A percentile compares a stretch with the other conserved stretches of the same genome.
Evolutionary conservation across 2,113 vertebrate genomes (phyloP).

Genomic region (Tinamus guttatus): DNA sequence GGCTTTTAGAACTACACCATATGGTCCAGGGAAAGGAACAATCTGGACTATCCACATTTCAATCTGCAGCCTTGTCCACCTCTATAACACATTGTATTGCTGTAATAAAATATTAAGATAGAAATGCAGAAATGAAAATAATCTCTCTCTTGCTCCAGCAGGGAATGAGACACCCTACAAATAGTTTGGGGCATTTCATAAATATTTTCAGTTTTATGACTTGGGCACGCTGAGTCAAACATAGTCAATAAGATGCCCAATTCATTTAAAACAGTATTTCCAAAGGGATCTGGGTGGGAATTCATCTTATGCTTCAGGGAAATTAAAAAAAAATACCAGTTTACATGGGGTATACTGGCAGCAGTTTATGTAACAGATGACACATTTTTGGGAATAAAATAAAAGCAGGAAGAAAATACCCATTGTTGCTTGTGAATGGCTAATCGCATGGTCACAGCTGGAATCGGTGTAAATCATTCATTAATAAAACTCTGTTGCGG

Average conservation of each 20-base stretch:
- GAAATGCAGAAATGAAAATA: slow-evolving; percentile 75
- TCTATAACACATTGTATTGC: slow-evolving; percentile 83
- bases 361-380: slow-evolving; percentile 79
- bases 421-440: slow-evolving; percentile 79
- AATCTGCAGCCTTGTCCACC: slow-evolving; percentile 85
- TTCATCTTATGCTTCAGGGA: slow-evolving; percentile 78
- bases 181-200: slow-evolving; percentile 63
- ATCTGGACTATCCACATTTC: slow-evolving; percentile 83
- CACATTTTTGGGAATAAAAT: slow-evolving; percentile 84
- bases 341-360: slow-evolving; percentile 76
- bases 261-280: slow-evolving; percentile 74
- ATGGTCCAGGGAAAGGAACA: slow-evolving; percentile 84
- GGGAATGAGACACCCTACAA: slow-evolving; percentile 53
- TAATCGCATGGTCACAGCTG: slow-evolving; percentile 83
- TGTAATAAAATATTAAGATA: slow-evolving; percentile 84
- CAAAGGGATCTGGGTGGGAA: slow-evolving; percentile 74
- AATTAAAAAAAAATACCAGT: slow-evolving; percentile 72
- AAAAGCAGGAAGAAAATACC: slow-evolving; percentile 81
- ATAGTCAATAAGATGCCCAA: slow-evolving; percentile 68
- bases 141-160: slow-evolving; percentile 72
- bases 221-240: slow-evolving; percentile 63
- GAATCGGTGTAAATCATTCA: slow-evolving; percentile 81
- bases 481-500: slow-evolving; percentile 80
- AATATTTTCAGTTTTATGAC: slow-evolving; percentile 72
- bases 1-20: slow-evolving; percentile 87